phyloP scores from a whole-genome alignment of 92 coral and sea anemone species.

The Micromussa lordhowensis region DNA sequence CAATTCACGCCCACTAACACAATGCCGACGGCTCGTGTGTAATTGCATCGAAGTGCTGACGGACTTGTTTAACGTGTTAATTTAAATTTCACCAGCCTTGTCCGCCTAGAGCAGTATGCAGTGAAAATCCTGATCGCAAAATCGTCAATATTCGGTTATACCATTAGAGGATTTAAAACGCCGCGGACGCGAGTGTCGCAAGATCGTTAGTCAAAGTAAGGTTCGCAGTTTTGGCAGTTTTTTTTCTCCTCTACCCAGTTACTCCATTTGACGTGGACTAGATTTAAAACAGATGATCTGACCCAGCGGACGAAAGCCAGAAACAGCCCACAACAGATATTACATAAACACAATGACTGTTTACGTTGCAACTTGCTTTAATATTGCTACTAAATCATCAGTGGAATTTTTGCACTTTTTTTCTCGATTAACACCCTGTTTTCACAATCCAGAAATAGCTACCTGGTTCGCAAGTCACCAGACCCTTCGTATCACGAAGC shows the following conservation, averaged over 20 bases:
- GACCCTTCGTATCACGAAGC: not conserved
- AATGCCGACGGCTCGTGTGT: slow-evolving; percentile 5
- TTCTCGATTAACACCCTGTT: not conserved
- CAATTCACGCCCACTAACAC: slow-evolving; percentile 19
- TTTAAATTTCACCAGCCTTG: not conserved
- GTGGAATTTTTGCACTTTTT: not conserved
- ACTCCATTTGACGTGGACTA: not conserved
- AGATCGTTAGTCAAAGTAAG: too few relatives aligned
- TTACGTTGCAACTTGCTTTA: slow-evolving; percentile 39
- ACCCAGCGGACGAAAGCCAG: slow-evolving; percentile 7
- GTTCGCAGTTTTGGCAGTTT: not conserved
- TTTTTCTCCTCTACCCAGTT: not conserved
- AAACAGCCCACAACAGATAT: not conserved
- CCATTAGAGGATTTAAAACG: too few relatives aligned
- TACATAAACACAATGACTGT: not conserved
- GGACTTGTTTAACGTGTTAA: not conserved
- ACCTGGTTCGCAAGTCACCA: slow-evolving; percentile 19
- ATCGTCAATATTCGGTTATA: not conserved
- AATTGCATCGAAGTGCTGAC: not conserved
- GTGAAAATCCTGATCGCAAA: not conserved
- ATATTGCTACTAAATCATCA: slow-evolving; percentile 10
- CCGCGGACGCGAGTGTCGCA: not conserved
- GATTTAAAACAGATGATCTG: not conserved
- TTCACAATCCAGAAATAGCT: slow-evolving; percentile 11
- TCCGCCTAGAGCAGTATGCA: not conserved